A percentile compares a stretch with the other conserved stretches of the same genome.
phyloP scores from a whole-genome alignment of 2,113 vertebrate genomes.

The Trachemys scripta region DNA sequence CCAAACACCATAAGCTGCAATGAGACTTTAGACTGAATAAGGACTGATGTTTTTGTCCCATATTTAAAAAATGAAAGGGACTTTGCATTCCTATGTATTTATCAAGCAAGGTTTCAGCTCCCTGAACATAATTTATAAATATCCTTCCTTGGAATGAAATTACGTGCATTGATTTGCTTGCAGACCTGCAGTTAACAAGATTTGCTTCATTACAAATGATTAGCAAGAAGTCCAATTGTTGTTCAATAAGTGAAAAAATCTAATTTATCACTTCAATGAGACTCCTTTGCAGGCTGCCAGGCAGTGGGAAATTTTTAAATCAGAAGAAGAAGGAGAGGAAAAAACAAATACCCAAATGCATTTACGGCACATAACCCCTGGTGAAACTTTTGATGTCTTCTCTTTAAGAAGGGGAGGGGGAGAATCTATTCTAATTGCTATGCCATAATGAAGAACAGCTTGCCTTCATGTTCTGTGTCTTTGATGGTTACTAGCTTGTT shows the following conservation, averaged over 20 bases:
- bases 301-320: constrained; percentile 38
- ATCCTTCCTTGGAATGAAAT: constrained; percentile 27
- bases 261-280: constrained; percentile 66
- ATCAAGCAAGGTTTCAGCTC: background rate
- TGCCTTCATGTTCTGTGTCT: background rate
- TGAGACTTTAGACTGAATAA: background rate
- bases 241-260: constrained; percentile 52
- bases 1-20: background rate
- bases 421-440: background rate
- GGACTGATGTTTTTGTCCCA: background rate
- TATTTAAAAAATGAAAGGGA: background rate
- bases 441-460: background rate
- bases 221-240: constrained; percentile 14
- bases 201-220: constrained; percentile 53
- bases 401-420: background rate
- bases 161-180: constrained; percentile 26
- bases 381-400: background rate
- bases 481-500: background rate
- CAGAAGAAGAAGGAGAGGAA: background rate
- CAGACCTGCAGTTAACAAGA: constrained; percentile 38
- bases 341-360: background rate
- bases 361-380: background rate
- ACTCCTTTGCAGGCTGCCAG: background rate
- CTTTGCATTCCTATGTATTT: background rate
- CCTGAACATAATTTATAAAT: background rate